phyloP scores from a whole-genome alignment of 2,113 vertebrate species.

The Heliornis fulica region DNA sequence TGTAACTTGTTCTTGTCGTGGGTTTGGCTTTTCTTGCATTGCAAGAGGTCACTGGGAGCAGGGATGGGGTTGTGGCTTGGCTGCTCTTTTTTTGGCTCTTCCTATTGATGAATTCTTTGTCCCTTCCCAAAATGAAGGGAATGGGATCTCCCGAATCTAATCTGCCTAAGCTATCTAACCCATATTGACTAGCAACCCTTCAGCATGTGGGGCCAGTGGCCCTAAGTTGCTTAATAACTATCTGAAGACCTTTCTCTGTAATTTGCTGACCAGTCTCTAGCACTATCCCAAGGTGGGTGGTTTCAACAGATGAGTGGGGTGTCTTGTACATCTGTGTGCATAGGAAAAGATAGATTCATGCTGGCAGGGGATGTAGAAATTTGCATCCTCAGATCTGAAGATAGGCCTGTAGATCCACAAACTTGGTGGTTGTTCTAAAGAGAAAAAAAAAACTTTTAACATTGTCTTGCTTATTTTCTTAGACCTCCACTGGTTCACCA shows the following conservation, averaged over 20 bases:
- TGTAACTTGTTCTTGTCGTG: not conserved
- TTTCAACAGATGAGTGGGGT: not conserved
- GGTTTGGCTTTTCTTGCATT: not conserved
- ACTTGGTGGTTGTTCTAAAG: not conserved
- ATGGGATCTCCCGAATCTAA: not conserved
- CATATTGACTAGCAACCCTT: not conserved
- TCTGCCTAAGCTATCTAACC: not conserved
- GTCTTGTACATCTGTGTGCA: not conserved
- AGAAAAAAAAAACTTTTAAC: not conserved
- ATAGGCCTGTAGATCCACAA: not conserved
- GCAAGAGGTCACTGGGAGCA: not conserved
- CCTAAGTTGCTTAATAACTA: not conserved
- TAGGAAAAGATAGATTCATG: not conserved
- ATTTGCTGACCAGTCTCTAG: not conserved
- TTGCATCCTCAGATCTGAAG: not conserved
- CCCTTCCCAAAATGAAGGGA: not conserved
- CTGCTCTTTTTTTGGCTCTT: not conserved
- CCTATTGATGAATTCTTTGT: not conserved
- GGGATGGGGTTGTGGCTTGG: not conserved
- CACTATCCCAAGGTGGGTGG: not conserved
- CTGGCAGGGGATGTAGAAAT: not conserved
- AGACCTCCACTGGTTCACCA: not conserved
- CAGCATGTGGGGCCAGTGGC: not conserved
- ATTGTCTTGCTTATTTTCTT: not conserved
- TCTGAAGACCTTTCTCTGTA: not conserved